phyloP scores from a whole-genome alignment of 2,113 vertebrate species.

The Xiphophorus hellerii region DNA sequence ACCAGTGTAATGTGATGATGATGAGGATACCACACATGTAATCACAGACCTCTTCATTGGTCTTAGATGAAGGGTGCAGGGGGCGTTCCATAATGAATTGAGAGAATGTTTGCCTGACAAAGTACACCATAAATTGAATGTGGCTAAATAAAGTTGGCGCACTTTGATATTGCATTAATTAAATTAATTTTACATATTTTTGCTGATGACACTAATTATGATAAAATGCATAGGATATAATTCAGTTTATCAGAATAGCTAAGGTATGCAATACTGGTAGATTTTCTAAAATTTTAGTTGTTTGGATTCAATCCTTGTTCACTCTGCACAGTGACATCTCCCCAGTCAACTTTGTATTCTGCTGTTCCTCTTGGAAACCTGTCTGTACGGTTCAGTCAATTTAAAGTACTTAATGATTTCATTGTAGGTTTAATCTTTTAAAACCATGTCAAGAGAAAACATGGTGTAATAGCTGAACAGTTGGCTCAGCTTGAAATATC shows the following conservation, averaged over 20 bases:
- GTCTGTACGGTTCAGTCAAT: background rate
- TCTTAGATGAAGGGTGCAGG: slow-evolving; percentile 46
- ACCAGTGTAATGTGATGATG: slow-evolving; percentile 31
- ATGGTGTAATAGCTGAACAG: background rate
- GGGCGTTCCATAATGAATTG: slow-evolving; percentile 50
- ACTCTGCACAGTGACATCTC: too few species aligned
- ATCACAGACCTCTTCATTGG: slow-evolving; percentile 59
- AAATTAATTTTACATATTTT: too few species aligned
- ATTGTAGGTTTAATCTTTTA: background rate
- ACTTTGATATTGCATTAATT: too few species aligned
- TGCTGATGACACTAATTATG: too few species aligned
- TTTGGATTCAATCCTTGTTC: too few species aligned
- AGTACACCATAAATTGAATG: slow-evolving; percentile 22
- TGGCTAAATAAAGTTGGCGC: too few species aligned
- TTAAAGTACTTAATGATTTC: background rate
- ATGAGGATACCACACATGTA: slow-evolving; percentile 49
- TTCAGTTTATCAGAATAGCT: too few species aligned
- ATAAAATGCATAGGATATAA: too few species aligned
- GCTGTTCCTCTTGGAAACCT: background rate
- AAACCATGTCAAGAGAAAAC: background rate
- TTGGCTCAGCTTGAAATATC: background rate
- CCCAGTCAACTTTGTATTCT: background rate
- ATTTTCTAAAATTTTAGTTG: too few species aligned
- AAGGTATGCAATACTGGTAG: too few species aligned
- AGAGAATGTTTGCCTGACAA: slow-evolving; percentile 50